phyloP scores from a whole-genome alignment of 2,797 vertebrate genomes.

The Anabacerthia variegaticeps region DNA sequence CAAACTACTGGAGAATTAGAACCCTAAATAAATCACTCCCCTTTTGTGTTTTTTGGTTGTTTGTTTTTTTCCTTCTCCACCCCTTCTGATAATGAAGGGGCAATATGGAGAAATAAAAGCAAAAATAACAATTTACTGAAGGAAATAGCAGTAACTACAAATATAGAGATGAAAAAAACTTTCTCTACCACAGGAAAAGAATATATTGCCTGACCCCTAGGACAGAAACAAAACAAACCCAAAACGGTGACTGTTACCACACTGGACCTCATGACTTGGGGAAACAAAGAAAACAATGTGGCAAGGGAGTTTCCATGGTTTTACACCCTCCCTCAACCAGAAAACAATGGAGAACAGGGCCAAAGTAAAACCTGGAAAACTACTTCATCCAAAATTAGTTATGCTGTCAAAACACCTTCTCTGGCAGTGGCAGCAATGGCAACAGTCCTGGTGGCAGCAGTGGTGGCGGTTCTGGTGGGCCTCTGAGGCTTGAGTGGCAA shows the following conservation, averaged over 20 bases:
- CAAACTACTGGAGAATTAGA: neutral
- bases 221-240: neutral
- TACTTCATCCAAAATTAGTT: neutral
- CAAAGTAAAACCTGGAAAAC: neutral
- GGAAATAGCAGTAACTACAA: neutral
- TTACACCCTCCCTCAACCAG: neutral
- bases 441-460: neutral
- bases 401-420: no score
- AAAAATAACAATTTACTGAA: neutral
- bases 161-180: neutral
- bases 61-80: neutral
- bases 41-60: neutral
- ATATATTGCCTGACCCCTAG: neutral
- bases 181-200: neutral
- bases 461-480: neutral
- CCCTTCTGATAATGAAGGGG: neutral
- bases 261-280: no score
- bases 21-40: no score
- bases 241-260: neutral
- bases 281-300: neutral
- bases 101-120: neutral
- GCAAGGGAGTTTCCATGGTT: neutral
- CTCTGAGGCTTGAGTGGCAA: neutral
- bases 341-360: neutral
- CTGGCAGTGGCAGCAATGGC: neutral